Conservation (phyloP, 2,888 invertebrate genomes). For the Atrina japonica region DNA sequence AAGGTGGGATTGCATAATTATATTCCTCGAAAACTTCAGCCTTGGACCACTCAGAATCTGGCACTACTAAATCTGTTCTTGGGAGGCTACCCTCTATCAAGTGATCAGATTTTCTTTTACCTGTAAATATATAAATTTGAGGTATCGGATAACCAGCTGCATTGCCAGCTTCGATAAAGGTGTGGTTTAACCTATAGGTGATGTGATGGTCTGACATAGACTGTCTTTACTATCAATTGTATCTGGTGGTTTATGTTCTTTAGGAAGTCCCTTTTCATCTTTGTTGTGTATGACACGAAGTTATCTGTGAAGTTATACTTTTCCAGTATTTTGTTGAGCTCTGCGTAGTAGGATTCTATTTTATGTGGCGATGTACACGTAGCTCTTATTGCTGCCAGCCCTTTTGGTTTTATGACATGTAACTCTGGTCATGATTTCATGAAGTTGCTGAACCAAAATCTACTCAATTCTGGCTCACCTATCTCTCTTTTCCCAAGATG, state of each 20-base stretch:
- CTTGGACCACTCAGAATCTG: slow-evolving; percentile 40
- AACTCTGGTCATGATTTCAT: slow-evolving; percentile 50
- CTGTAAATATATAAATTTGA: slow-evolving; percentile 31
- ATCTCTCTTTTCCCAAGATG: slow-evolving; percentile 28
- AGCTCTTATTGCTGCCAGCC: slow-evolving; percentile 25
- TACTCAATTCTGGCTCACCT: slow-evolving; percentile 27
- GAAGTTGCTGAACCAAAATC: slow-evolving; percentile 47
- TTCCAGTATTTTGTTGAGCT: slow-evolving; percentile 40
- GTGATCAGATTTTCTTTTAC: background rate
- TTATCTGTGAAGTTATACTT: slow-evolving; percentile 43
- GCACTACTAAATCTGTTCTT: slow-evolving; percentile 31
- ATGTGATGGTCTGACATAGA: slow-evolving; percentile 32
- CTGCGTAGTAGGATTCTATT: slow-evolving; percentile 40
- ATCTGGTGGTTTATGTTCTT: slow-evolving; percentile 34
- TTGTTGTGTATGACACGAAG: slow-evolving; percentile 46
- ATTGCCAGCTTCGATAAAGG: slow-evolving; percentile 35
- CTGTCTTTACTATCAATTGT: slow-evolving; percentile 22
- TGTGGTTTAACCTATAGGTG: slow-evolving; percentile 22
- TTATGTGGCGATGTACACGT: slow-evolving; percentile 31
- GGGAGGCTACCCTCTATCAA: slow-evolving; percentile 8
- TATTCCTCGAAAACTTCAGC: slow-evolving; percentile 34
- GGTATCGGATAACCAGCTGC: slow-evolving; percentile 25
- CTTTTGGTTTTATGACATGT: slow-evolving; percentile 34
- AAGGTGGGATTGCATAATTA: slow-evolving; percentile 35
- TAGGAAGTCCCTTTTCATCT: slow-evolving; percentile 47